Evolutionary conservation across 2,113 vertebrate genomes (phyloP).

Genomic region (Nettapus auritus): DNA sequence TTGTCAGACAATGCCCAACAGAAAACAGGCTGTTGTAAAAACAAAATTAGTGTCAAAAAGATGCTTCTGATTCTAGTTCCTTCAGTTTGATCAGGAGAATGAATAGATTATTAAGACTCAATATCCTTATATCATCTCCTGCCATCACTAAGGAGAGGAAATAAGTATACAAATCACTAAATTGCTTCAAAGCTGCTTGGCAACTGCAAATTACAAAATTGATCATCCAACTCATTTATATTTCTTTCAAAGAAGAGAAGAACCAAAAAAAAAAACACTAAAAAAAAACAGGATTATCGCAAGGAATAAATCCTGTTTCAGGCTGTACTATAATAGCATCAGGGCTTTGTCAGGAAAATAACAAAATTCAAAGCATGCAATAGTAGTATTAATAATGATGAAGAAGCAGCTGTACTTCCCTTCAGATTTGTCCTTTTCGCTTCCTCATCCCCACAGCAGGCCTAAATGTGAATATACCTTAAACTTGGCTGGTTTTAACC

Average conservation of each 20-base stretch:
- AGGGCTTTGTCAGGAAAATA: neutral
- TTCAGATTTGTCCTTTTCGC: neutral
- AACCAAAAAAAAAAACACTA: neutral
- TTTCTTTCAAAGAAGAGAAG: conserved; percentile 9
- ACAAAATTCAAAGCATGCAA: neutral
- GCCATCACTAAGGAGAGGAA: conserved; percentile 35
- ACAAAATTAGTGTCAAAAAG: neutral
- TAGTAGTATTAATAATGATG: neutral
- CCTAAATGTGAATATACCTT: neutral
- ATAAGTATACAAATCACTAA: conserved; percentile 66
- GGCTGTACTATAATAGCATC: neutral
- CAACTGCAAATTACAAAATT: conserved; percentile 61
- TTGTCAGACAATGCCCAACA: neutral
- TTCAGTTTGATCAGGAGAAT: conserved; percentile 15
- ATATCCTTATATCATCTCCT: conserved; percentile 61
- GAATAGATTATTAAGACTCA: conserved; percentile 60
- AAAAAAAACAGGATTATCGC: neutral
- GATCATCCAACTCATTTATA: conserved; percentile 51
- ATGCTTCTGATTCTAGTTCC: neutral
- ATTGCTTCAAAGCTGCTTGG: conserved; percentile 63
- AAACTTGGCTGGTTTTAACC: neutral
- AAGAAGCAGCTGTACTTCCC: neutral
- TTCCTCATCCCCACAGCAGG: neutral
- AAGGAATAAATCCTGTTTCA: neutral
- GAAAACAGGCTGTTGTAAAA: neutral